Base-by-base conservation (phyloP, 1,140 invertebrate species). In the Pseudoatta argentina region DNA sequence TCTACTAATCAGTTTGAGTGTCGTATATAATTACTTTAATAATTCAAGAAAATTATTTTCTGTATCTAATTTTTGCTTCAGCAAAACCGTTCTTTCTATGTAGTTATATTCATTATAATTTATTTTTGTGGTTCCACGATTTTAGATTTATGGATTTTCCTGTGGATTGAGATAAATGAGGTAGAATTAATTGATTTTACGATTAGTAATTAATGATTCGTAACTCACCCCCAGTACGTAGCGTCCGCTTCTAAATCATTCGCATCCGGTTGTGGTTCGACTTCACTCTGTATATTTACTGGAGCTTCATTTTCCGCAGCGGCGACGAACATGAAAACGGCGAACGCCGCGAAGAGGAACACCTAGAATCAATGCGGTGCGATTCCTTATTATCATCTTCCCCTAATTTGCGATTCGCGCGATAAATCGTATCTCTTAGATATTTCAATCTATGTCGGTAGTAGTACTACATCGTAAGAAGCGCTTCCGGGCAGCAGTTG, bases 211-310 rank as follows among this genome's bases (percentile, higher is more conserved):
- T 39, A 44, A 48, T 16, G 61, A 78, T 30, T 34, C n/a, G 16
- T 57, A 59, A 82, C 85, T 86, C 27, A 86, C 85, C 85, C 76
- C 61, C 76, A 86, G 6, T 55, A 81, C 14, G 51, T 34, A 5
- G 85, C 85, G 6, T 86, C 85, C 5, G 85, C 14, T 81, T 69
- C 85, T 69, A 86, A 44, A 59, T 86, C 85, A 10, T 82, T 48
- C 3, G 12, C 18, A 18, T 67, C 10, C 2, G 61, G 39, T 10
- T 79, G 61, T 30, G 77, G n/a, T 18, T 61, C 77, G n/a, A 44
- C 2, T 53, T 66, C 51, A 34, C 18, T 34, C 18, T 81, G 63
- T 7, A 51, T 16, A 6, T 44, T 63, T 27, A 4, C 8, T 16
- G 39, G 12, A 0, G 8, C 0, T 59, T 30, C 75, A 0, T 48